phyloP scores from a whole-genome alignment of 2,888 invertebrate genomes.

The Melikaiella ostensackeni region DNA sequence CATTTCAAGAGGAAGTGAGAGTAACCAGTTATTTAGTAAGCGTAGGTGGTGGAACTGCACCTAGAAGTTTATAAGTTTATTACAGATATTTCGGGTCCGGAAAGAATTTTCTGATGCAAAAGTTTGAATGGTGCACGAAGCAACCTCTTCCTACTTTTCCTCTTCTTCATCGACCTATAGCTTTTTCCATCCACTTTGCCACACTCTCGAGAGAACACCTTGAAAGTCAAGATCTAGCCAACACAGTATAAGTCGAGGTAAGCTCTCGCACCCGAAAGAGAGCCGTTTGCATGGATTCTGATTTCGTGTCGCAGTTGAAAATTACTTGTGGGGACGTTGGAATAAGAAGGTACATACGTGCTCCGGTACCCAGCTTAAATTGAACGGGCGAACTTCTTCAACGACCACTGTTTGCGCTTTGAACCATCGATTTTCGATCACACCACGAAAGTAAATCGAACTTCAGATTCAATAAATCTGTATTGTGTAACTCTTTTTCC shows the following conservation, averaged over 20 bases:
- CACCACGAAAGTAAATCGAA: neutral
- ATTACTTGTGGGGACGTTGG: constrained; percentile 48
- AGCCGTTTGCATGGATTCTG: constrained; percentile 57
- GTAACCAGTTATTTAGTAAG: constrained; percentile 59
- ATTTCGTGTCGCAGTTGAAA: constrained; percentile 54
- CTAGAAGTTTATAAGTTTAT: constrained; percentile 67
- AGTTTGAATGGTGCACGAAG: constrained; percentile 61
- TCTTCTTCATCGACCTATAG: constrained; percentile 43
- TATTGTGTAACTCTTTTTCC: neutral
- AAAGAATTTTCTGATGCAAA: constrained; percentile 69
- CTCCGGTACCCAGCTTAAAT: constrained; percentile 49
- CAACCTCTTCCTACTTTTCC: constrained; percentile 53
- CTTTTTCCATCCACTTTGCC: constrained; percentile 41
- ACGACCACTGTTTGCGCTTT: constrained; percentile 49
- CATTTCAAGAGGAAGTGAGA: constrained; percentile 45
- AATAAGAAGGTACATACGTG: constrained; percentile 38
- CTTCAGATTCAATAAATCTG: neutral
- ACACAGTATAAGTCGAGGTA: constrained; percentile 40
- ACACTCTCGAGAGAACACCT: constrained; percentile 35
- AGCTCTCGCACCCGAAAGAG: constrained; percentile 44
- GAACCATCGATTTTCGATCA: constrained; percentile 32
- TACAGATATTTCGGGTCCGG: constrained; percentile 62
- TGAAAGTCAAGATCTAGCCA: constrained; percentile 50
- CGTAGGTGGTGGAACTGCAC: constrained; percentile 44
- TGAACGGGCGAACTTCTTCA: constrained; percentile 55